Evolutionary conservation across 1,140 invertebrate species (phyloP).

Genomic region (Drosophila lini): DNA sequence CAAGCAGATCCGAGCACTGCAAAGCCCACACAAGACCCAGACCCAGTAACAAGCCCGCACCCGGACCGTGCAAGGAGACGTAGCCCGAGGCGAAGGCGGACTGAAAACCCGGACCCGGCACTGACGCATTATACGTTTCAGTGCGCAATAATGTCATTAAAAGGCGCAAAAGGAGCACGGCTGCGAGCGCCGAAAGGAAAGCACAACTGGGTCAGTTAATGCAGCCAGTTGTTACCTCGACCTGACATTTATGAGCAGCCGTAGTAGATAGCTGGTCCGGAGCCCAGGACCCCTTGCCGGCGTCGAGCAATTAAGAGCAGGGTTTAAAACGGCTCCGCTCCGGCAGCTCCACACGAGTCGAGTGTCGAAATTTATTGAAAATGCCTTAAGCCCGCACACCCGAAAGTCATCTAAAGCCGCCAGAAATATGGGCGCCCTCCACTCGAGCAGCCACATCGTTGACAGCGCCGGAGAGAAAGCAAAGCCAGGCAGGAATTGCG

Average conservation of each 20-base stretch:
- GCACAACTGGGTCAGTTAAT: conserved; percentile 79
- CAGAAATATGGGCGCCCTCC: conserved; percentile 57
- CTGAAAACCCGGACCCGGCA: conserved; percentile 26
- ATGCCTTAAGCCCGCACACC: conserved; percentile 53
- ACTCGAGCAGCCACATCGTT: conserved; percentile 25
- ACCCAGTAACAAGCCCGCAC: neutral
- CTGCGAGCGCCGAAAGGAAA: conserved; percentile 27
- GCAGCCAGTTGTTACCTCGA: conserved; percentile 70
- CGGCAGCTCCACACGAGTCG: conserved; percentile 35
- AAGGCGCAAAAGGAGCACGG: conserved; percentile 37
- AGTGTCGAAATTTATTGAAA: conserved; percentile 75
- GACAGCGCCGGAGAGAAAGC: conserved; percentile 44
- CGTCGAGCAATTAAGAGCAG: conserved; percentile 63
- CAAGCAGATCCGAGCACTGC: conserved; percentile 15
- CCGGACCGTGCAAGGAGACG: conserved; percentile 5
- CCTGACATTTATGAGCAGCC: conserved; percentile 73
- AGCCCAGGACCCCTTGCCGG: conserved; percentile 42
- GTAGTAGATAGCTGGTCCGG: conserved; percentile 14
- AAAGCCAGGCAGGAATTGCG: conserved; percentile 71
- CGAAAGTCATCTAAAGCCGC: conserved; percentile 41
- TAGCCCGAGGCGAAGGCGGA: conserved; percentile 17
- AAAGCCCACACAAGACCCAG: conserved; percentile 19
- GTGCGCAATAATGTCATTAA: conserved; percentile 81
- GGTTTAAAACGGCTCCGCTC: conserved; percentile 49
- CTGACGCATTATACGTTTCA: conserved; percentile 75